Percentiles rank a stretch among this genome's conserved stretches.
Evolutionary conservation across 2,888 invertebrate genomes (phyloP).

Genomic region (Ethmia dodecea): DNA sequence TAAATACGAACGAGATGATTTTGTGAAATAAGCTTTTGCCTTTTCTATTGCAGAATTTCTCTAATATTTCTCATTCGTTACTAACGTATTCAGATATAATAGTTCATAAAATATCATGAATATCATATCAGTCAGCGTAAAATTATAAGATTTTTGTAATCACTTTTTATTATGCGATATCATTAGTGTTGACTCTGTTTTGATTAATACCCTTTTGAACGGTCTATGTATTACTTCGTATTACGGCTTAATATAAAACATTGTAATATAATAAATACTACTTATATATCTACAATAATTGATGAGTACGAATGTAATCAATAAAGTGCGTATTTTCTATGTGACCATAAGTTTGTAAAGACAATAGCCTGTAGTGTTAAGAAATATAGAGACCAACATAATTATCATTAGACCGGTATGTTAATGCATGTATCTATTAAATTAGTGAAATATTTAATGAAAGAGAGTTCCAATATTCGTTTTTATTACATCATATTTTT

Average conservation of each 20-base stretch:
- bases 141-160: slow-evolving; percentile 18
- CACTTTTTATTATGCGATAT: not conserved
- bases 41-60: slow-evolving; percentile 38
- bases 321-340: slow-evolving; percentile 19
- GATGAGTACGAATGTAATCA: not conserved
- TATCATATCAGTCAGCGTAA: slow-evolving; percentile 46
- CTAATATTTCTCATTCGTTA: slow-evolving; percentile 20
- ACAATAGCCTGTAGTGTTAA: slow-evolving; percentile 44
- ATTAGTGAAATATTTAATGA: slow-evolving; percentile 2
- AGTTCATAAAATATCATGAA: slow-evolving; percentile 38
- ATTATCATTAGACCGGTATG: slow-evolving; percentile 19
- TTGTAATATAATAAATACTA: not conserved
- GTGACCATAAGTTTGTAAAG: slow-evolving; percentile 49
- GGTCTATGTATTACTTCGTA: no score
- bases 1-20: slow-evolving; percentile 26
- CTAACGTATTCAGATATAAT: not conserved
- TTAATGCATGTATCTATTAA: slow-evolving; percentile 5
- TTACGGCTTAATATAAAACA: slow-evolving; percentile 1
- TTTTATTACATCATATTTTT: no score
- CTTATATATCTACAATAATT: slow-evolving; percentile 3
- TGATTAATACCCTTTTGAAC: no score
- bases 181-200: no score
- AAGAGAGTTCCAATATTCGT: no score
- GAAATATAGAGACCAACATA: slow-evolving; percentile 49
- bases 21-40: slow-evolving; percentile 8